Percentiles rank a stretch among this genome's conserved stretches.
These are phyloP conservation scores for Graptemys geographica DNA, from an alignment of 2,797 vertebrate species.

Conservation along the genomic window DNA sequence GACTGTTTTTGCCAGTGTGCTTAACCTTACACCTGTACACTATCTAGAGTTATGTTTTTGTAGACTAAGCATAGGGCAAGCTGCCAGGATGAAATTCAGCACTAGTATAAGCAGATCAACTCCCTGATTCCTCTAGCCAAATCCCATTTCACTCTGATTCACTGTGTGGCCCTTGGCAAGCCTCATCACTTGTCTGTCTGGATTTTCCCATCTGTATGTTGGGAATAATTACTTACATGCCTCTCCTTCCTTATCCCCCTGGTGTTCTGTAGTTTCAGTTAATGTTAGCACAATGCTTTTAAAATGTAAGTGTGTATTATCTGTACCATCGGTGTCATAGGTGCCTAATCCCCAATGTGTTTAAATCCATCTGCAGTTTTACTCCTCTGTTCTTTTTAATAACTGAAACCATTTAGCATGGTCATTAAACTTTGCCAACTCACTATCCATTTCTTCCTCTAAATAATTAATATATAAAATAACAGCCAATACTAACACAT, in stretches of 20 bases:
- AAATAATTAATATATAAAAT: neutral
- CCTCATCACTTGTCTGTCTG: neutral
- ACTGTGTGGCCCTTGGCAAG: neutral
- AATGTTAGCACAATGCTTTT: neutral
- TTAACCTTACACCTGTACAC: neutral
- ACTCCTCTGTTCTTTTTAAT: constrained; percentile 1
- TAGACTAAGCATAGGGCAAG: neutral
- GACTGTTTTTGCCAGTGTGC: neutral
- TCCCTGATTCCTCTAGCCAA: neutral
- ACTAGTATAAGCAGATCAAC: accelerated
- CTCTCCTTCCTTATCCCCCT: neutral
- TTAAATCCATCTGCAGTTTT: constrained; percentile 32
- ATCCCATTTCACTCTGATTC: neutral
- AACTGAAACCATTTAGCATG: constrained; percentile 4
- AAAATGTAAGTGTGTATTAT: constrained; percentile 2
- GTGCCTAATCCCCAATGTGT: neutral
- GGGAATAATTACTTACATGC: neutral
- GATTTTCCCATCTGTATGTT: neutral
- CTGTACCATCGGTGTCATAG: constrained; percentile 4
- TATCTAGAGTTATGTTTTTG: neutral
- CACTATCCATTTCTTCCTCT: neutral
- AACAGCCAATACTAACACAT: neutral
- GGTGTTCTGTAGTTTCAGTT: neutral
- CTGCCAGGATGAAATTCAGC: neutral
- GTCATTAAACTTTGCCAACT: neutral